A percentile compares a stretch with the other conserved stretches of the same genome.
Conservation (phyloP, 2,888 invertebrate species). For the Biston betularia region DNA sequence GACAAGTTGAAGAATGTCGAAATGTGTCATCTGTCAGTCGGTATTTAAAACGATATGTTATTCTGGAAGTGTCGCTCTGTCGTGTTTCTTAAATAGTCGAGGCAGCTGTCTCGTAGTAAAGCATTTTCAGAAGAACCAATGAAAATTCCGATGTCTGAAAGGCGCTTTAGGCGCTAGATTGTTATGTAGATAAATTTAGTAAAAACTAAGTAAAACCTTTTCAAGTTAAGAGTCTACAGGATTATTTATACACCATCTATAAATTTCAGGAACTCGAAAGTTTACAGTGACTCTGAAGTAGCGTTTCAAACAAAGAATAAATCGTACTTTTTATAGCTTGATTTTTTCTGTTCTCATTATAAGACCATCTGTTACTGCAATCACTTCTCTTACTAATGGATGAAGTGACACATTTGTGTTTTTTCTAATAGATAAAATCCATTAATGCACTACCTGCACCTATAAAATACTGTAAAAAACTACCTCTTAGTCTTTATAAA, state of each 20-base stretch:
- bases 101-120: constrained; percentile 75
- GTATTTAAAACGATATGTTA: constrained; percentile 85
- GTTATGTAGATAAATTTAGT: constrained; percentile 41
- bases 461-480: no score
- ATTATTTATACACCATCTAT: constrained; percentile 27
- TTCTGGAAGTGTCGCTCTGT: constrained; percentile 74
- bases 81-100: constrained; percentile 78
- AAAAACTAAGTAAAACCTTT: constrained; percentile 41
- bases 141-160: constrained; percentile 66
- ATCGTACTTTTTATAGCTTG: constrained; percentile 29
- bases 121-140: constrained; percentile 70
- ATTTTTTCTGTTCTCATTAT: constrained; percentile 20
- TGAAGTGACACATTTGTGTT: constrained; percentile 22
- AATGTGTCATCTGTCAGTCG: constrained; percentile 86
- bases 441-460: no score
- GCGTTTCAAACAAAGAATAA: constrained; percentile 38
- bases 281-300: constrained; percentile 31
- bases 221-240: constrained; percentile 9
- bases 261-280: constrained; percentile 37
- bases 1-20: constrained; percentile 86
- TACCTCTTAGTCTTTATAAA: no score
- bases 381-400: constrained; percentile 25
- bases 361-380: constrained; percentile 24
- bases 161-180: constrained; percentile 47
- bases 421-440: constrained; percentile 9